Conservation (phyloP, 1,140 invertebrate genomes). For the Thereuonema tuberculata region DNA sequence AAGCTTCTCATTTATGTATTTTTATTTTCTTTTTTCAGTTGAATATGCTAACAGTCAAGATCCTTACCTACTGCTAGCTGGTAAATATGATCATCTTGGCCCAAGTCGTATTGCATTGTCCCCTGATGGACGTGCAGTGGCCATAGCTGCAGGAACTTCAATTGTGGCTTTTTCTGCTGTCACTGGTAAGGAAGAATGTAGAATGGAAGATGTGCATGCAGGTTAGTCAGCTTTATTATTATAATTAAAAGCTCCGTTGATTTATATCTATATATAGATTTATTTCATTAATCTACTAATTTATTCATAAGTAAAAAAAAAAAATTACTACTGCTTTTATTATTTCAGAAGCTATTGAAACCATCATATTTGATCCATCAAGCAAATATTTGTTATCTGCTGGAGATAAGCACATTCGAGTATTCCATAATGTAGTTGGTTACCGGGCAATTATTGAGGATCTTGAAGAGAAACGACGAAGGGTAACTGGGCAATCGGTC, state of each 20-base stretch:
- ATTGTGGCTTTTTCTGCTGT: slow-evolving; percentile 55
- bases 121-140: slow-evolving; percentile 57
- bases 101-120: slow-evolving; percentile 44
- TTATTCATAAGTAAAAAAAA: no score
- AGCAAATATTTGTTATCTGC: slow-evolving; percentile 57
- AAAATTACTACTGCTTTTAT: no score
- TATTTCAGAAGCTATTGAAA: slow-evolving; percentile 47
- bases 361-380: slow-evolving; percentile 53
- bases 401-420: slow-evolving; percentile 57
- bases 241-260: no score
- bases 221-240: slow-evolving; percentile 33
- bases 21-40: slow-evolving; percentile 41
- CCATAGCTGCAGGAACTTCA: slow-evolving; percentile 45
- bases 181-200: slow-evolving; percentile 45
- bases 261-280: background rate
- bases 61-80: slow-evolving; percentile 49
- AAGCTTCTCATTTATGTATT: no score
- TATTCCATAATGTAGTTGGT: slow-evolving; percentile 69
- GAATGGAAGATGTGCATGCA: slow-evolving; percentile 45
- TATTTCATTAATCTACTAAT: background rate
- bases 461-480: slow-evolving; percentile 46
- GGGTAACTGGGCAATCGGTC: slow-evolving; percentile 42
- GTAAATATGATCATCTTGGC: slow-evolving; percentile 31
- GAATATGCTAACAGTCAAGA: slow-evolving; percentile 62
- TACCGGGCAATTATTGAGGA: slow-evolving; percentile 50